These are phyloP conservation scores for Toxotes lorentzi DNA, from an alignment of 2,797 vertebrate species.

Conservation along the genomic window DNA sequence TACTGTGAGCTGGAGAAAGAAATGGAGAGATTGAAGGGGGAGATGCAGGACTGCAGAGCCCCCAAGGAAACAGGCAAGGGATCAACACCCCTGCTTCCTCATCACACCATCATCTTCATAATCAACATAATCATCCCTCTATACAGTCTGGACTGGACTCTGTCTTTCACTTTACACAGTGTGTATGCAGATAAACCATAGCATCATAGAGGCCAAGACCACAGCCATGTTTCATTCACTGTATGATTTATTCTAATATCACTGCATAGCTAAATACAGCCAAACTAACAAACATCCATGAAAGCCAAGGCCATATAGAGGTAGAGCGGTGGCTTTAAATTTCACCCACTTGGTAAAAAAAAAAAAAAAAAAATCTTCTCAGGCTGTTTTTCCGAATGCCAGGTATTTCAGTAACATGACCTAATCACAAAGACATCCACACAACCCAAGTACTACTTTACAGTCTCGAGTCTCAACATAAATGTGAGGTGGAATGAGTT, in stretches of 20 bases:
- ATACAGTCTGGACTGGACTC: neutral
- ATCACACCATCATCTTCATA: slow-evolving; percentile 10
- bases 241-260: neutral
- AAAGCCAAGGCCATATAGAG: neutral
- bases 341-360: neutral
- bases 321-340: slow-evolving; percentile 9
- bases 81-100: slow-evolving; percentile 14
- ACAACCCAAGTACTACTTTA: slow-evolving; percentile 29
- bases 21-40: slow-evolving; percentile 78
- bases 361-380: neutral
- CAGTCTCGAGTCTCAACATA: slow-evolving; percentile 21
- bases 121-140: slow-evolving; percentile 7
- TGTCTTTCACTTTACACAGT: slow-evolving; percentile 4
- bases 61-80: slow-evolving; percentile 78
- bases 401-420: slow-evolving; percentile 36
- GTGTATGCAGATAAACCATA: neutral
- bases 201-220: neutral
- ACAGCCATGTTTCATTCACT: neutral
- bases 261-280: neutral
- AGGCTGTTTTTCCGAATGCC: slow-evolving; percentile 23
- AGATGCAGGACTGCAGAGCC: slow-evolving; percentile 76
- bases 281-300: no score
- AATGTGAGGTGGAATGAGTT: slow-evolving; percentile 45
- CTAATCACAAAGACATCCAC: slow-evolving; percentile 39
- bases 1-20: slow-evolving; percentile 85